Evolutionary conservation across 2,888 invertebrate genomes (phyloP).

Genomic region (Lymantria dispar): DNA sequence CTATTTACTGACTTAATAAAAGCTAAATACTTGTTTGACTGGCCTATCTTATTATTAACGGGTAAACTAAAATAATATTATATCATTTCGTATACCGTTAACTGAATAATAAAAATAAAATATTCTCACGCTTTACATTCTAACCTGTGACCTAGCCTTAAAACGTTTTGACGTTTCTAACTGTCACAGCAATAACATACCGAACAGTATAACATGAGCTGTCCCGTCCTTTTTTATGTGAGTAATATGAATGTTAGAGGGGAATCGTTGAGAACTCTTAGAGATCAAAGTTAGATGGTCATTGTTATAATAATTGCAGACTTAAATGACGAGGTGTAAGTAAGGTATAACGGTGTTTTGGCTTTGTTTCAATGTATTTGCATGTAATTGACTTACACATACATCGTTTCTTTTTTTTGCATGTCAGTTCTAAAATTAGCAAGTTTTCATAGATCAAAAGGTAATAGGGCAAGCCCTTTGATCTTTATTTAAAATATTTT

Average conservation of each 20-base stretch:
- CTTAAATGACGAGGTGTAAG: slow-evolving; percentile 59
- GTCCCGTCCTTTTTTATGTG: slow-evolving; percentile 11
- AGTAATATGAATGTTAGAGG: slow-evolving; percentile 7
- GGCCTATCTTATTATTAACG: slow-evolving; percentile 1
- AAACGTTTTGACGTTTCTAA: slow-evolving; percentile 63
- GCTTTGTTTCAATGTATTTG: slow-evolving; percentile 35
- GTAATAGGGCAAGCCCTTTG: too few relatives aligned
- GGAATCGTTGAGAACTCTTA: slow-evolving; percentile 3
- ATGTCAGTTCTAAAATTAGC: slow-evolving; percentile 1
- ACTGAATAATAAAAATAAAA: slow-evolving; percentile 34
- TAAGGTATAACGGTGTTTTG: slow-evolving; percentile 63
- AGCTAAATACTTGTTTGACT: slow-evolving; percentile 1
- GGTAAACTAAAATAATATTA: slow-evolving; percentile 8
- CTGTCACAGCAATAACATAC: slow-evolving; percentile 63
- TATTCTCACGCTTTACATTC: slow-evolving; percentile 67
- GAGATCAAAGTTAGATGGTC: slow-evolving; percentile 39
- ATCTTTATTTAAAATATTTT: too few relatives aligned
- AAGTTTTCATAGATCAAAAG: too few relatives aligned
- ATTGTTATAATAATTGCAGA: slow-evolving; percentile 56
- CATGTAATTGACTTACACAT: slow-evolving; percentile 21
- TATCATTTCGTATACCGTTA: slow-evolving; percentile 24
- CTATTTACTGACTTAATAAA: too few relatives aligned
- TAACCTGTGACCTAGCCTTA: slow-evolving; percentile 67
- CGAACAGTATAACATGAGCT: slow-evolving; percentile 43
- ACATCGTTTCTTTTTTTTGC: slow-evolving; percentile 9